Conservation (phyloP, 2,113 vertebrate genomes). For the Nycticebus coucang region DNA sequence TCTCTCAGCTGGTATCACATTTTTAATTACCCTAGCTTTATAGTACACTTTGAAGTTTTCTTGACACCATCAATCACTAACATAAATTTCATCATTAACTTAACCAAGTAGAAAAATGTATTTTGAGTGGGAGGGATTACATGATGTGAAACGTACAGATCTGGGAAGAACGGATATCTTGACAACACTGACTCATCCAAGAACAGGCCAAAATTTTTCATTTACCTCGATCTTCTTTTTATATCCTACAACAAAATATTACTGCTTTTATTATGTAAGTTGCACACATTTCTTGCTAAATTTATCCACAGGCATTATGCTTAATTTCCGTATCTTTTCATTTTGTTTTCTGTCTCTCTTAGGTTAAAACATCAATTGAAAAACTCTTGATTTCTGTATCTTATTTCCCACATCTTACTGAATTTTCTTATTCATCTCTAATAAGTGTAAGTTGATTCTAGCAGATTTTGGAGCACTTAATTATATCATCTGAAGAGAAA, state of each 20-base stretch:
- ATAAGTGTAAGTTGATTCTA: background rate
- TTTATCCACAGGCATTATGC: background rate
- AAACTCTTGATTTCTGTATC: constrained; percentile 5
- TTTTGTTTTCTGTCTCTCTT: background rate
- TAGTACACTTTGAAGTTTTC: background rate
- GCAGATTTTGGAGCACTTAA: background rate
- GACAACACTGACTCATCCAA: background rate
- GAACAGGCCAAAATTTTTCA: background rate
- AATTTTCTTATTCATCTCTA: constrained; percentile 6
- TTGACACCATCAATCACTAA: background rate
- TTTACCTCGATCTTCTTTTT: background rate
- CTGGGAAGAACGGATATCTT: background rate
- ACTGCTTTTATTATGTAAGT: background rate
- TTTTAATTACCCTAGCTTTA: background rate
- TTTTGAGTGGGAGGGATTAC: background rate
- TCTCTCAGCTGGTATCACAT: background rate
- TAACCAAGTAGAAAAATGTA: constrained; percentile 14
- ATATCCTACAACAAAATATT: background rate
- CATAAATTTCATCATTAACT: constrained; percentile 13
- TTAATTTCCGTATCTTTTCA: background rate
- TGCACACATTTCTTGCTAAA: background rate
- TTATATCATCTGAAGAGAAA: constrained; percentile 12
- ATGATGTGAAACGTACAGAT: constrained; percentile 15
- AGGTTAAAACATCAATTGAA: background rate
- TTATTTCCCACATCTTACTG: background rate